Evolutionary conservation across 2,113 vertebrate species (phyloP).

Genomic region (Triplophysa dalaica): DNA sequence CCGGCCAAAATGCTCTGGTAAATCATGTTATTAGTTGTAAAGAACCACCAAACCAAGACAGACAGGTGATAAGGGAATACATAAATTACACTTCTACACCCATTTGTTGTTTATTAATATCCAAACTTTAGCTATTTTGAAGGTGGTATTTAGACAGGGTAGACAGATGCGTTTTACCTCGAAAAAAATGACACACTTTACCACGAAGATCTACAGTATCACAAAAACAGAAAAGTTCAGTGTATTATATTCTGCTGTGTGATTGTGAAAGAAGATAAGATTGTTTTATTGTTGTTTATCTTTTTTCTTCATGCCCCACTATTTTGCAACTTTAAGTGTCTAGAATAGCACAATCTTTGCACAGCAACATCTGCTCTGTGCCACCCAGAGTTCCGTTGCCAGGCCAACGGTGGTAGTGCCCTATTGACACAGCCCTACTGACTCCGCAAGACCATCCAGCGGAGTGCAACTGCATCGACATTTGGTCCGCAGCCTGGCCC

Average conservation of each 20-base stretch:
- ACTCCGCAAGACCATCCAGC: slow-evolving; percentile 18
- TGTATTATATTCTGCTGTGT: too few relatives aligned
- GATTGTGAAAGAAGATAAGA: neutral
- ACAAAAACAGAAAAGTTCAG: too few relatives aligned
- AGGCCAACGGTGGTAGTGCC: slow-evolving; percentile 58
- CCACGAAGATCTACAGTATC: too few relatives aligned
- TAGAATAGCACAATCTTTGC: too few relatives aligned
- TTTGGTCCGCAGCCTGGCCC: neutral
- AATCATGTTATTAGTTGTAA: slow-evolving; percentile 12
- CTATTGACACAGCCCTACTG: slow-evolving; percentile 2
- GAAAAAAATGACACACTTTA: too few relatives aligned
- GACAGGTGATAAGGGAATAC: neutral
- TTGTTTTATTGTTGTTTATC: neutral
- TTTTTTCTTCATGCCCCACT: neutral
- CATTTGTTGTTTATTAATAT: too few relatives aligned
- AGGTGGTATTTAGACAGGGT: too few relatives aligned
- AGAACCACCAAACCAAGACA: neutral
- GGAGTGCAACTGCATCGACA: slow-evolving; percentile 50
- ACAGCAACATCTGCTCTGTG: neutral
- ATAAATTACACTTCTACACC: too few relatives aligned
- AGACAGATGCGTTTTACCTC: too few relatives aligned
- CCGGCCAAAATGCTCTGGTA: neutral
- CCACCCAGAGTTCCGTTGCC: slow-evolving; percentile 39
- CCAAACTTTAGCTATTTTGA: too few relatives aligned
- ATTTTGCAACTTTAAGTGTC: neutral